Evolutionary conservation across 1,140 invertebrate species (phyloP).

Genomic region (Drosophila prosaltans): DNA sequence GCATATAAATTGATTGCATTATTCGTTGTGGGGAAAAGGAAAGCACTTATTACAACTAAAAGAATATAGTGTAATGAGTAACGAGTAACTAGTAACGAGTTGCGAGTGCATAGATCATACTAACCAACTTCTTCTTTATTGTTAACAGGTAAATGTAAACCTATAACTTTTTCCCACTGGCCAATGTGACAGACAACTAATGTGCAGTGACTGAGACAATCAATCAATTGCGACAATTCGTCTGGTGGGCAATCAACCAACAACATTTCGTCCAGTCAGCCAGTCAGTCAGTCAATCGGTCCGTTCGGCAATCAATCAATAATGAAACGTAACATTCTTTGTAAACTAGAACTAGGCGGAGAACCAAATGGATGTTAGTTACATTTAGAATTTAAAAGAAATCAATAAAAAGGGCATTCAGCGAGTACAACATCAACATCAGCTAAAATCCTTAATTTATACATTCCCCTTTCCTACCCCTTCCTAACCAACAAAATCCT

Average conservation of each 20-base stretch:
- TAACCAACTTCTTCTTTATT: not conserved
- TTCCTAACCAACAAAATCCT: not conserved
- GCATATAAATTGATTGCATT: conserved; percentile 70
- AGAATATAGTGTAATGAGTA: not conserved
- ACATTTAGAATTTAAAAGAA: conserved; percentile 38
- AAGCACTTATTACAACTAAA: not conserved
- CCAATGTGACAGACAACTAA: conserved; percentile 14
- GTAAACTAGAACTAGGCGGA: not conserved
- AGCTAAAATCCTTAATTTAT: not conserved
- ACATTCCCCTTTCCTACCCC: not conserved
- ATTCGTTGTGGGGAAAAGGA: conserved; percentile 29
- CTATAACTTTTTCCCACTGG: not conserved
- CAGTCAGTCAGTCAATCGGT: conserved; percentile 38
- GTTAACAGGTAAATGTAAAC: not conserved
- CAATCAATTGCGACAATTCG: conserved; percentile 66
- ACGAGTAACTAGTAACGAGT: not conserved
- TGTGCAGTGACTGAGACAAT: conserved; percentile 38
- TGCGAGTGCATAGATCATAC: not conserved
- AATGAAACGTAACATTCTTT: conserved; percentile 1
- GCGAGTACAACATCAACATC: conserved; percentile 2
- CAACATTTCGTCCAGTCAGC: conserved; percentile 34
- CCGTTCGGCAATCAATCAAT: conserved; percentile 65
- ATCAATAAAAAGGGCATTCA: conserved; percentile 54
- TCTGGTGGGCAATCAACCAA: conserved; percentile 52
- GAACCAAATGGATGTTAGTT: conserved; percentile 37